Percentiles rank a stretch among this genome's conserved stretches.
Evolutionary conservation across 2,888 invertebrate species (phyloP).

Genomic region (Thereva nobilitata): DNA sequence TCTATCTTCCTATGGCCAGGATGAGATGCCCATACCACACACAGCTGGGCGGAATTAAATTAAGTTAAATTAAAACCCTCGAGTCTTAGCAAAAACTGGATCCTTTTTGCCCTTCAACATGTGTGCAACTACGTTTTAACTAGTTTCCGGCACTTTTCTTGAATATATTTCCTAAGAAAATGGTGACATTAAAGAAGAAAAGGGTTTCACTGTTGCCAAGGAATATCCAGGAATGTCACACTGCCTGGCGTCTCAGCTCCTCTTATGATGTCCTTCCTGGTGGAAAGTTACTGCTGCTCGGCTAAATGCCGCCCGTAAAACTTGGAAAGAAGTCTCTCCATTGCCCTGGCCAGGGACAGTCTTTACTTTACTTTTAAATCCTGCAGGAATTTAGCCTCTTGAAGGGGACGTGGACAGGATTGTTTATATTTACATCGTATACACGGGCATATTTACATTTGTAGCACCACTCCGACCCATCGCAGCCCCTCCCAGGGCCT

Average conservation of each 20-base stretch:
- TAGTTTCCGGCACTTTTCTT: conserved; percentile 5
- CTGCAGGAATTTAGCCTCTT: conserved; percentile 10
- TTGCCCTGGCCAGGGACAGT: too few species aligned
- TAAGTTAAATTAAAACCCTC: conserved; percentile 20
- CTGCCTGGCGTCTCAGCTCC: conserved; percentile 3
- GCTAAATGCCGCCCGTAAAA: conserved; percentile 2
- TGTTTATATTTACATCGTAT: conserved; percentile 23
- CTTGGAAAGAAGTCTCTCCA: too few species aligned
- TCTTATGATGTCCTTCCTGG: not conserved
- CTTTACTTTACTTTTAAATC: conserved; percentile 26
- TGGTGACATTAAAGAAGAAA: conserved; percentile 5
- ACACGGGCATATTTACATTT: conserved; percentile 26
- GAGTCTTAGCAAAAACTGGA: conserved; percentile 6
- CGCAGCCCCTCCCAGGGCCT: too few species aligned
- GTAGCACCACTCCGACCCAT: not conserved
- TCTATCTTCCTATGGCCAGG: too few species aligned
- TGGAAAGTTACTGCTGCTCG: conserved; percentile 7
- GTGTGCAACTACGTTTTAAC: conserved; percentile 27
- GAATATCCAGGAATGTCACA: not conserved
- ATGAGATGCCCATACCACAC: too few species aligned
- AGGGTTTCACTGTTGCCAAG: not conserved
- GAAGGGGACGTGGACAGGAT: conserved; percentile 26
- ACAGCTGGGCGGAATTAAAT: conserved; percentile 18
- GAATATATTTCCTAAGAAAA: conserved; percentile 1
- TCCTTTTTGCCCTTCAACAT: conserved; percentile 10